Percentiles rank a stretch among this genome's conserved stretches.
phyloP scores from a whole-genome alignment of 2,113 vertebrate genomes.

The Amazona vittata region DNA sequence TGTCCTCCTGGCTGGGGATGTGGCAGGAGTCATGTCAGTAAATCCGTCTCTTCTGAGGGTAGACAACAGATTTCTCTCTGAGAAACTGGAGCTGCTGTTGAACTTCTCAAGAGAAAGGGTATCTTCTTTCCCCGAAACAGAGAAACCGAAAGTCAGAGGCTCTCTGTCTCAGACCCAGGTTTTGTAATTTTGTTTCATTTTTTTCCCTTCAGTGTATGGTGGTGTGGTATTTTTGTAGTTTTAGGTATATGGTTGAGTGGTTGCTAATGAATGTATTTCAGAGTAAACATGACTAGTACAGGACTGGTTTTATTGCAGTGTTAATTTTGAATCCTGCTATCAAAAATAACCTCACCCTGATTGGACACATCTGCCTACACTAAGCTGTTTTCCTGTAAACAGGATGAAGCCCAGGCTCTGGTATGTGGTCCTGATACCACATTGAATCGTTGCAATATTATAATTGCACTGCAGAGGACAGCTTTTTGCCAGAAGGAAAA shows the following conservation, averaged over 20 bases:
- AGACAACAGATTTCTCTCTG: background rate
- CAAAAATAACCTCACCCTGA: background rate
- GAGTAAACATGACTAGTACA: background rate
- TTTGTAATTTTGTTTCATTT: background rate
- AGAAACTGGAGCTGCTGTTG: background rate
- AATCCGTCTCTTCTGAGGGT: background rate
- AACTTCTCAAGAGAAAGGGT: background rate
- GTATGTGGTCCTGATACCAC: background rate
- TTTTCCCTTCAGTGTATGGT: background rate
- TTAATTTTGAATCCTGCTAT: background rate
- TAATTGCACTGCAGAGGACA: background rate
- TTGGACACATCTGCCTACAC: background rate
- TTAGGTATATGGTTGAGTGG: background rate
- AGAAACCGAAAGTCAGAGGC: background rate
- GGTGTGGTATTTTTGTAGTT: background rate
- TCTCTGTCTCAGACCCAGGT: background rate
- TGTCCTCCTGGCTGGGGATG: background rate
- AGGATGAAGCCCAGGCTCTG: background rate
- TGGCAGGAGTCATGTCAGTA: background rate
- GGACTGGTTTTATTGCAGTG: background rate
- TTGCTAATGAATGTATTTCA: background rate
- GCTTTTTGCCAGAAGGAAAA: background rate
- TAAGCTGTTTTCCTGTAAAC: background rate
- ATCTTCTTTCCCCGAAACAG: background rate
- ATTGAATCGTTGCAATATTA: background rate